Evolutionary conservation across 2,888 invertebrate species (phyloP).

Genomic region (Himalopsyche japonica): DNA sequence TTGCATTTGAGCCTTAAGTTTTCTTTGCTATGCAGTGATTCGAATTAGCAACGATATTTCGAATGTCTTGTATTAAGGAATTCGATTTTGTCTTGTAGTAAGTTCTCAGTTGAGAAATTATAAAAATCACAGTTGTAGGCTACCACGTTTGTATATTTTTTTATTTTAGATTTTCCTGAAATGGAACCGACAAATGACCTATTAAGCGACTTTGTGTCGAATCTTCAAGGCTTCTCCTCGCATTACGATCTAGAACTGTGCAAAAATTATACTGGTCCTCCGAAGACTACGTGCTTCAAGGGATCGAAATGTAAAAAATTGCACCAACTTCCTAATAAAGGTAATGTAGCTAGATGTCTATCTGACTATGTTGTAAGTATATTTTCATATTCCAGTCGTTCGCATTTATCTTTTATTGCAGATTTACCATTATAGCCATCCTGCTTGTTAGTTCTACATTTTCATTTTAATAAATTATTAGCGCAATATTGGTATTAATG

Average conservation of each 20-base stretch:
- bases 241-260: slow-evolving; percentile 57
- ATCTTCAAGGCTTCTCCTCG: slow-evolving; percentile 41
- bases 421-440: not conserved
- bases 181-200: not conserved
- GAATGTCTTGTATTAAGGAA: no score
- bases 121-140: not conserved
- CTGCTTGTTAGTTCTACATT: not conserved
- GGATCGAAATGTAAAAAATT: slow-evolving; percentile 52
- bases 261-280: slow-evolving; percentile 55
- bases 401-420: no score
- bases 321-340: slow-evolving; percentile 53
- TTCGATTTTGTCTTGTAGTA: not conserved
- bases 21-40: no score
- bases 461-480: not conserved
- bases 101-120: not conserved
- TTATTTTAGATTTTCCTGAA: not conserved
- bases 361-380: not conserved
- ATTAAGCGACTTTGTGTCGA: not conserved
- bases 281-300: slow-evolving; percentile 55
- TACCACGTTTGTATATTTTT: not conserved
- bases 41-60: no score
- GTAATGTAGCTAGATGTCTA: slow-evolving; percentile 43
- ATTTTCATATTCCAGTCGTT: no score
- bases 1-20: no score
- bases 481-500: no score